Conservation (phyloP, 2,888 invertebrate species). For the Nowickia ferox region DNA sequence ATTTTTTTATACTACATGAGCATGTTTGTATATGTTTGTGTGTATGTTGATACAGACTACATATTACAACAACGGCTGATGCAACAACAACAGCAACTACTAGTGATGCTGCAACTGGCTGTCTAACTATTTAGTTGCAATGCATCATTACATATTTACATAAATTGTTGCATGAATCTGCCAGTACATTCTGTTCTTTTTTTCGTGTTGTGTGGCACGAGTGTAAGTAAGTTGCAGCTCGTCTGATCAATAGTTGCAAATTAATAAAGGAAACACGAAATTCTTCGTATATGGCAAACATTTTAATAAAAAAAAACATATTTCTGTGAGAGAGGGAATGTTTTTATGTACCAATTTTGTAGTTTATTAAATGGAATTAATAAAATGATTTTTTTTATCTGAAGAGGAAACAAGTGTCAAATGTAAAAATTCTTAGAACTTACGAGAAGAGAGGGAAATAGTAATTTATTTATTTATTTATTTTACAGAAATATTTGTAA, state of each 20-base stretch:
- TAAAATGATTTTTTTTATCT: too few relatives aligned
- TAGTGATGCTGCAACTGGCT: conserved; percentile 16
- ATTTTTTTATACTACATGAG: conserved; percentile 53
- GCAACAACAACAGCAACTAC: conserved; percentile 6
- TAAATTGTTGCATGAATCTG: conserved; percentile 62
- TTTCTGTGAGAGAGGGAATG: conserved; percentile 5
- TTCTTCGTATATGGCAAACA: background rate
- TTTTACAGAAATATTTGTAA: too few relatives aligned
- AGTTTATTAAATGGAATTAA: too few relatives aligned
- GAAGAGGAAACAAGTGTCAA: too few relatives aligned
- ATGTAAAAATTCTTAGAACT: too few relatives aligned
- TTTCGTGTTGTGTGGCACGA: conserved; percentile 17
- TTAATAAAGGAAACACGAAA: conserved; percentile 46
- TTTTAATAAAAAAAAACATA: conserved; percentile 8
- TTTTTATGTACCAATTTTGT: background rate
- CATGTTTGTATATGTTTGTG: conserved; percentile 6
- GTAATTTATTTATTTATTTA: too few relatives aligned
- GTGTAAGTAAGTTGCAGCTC: conserved; percentile 11
- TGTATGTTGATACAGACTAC: conserved; percentile 21
- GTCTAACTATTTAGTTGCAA: conserved; percentile 51
- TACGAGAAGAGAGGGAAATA: too few relatives aligned
- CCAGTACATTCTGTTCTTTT: conserved; percentile 2
- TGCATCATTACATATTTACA: conserved; percentile 66
- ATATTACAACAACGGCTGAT: conserved; percentile 23
- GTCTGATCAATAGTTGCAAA: conserved; percentile 51